Percentiles rank a stretch among this genome's conserved stretches.
Evolutionary conservation across 2,888 invertebrate genomes (phyloP).

Genomic region (Bimastos eiseni): DNA sequence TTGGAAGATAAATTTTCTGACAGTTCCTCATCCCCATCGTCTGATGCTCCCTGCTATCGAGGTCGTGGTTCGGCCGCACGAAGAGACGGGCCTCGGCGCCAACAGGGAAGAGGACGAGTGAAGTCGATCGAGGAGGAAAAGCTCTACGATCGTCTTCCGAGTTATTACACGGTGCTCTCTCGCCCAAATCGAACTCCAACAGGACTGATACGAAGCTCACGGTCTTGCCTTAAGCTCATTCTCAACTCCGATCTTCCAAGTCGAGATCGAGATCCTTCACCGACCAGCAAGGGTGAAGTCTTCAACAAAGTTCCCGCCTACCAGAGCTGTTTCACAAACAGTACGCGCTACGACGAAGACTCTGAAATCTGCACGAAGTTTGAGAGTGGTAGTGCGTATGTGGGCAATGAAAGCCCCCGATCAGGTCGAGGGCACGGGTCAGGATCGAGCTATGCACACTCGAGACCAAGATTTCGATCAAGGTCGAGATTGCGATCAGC

Average conservation of each 20-base stretch:
- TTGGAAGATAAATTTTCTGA: neutral
- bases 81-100: slow-evolving; percentile 17
- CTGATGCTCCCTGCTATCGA: neutral
- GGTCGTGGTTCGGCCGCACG: neutral
- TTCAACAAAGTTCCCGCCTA: slow-evolving; percentile 55
- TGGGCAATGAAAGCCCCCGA: neutral
- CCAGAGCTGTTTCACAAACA: slow-evolving; percentile 58
- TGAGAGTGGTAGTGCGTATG: neutral
- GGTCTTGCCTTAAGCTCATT: slow-evolving; percentile 10
- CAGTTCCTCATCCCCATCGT: neutral
- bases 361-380: neutral
- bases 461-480: slow-evolving; percentile 29
- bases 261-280: slow-evolving; percentile 4
- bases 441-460: slow-evolving; percentile 7
- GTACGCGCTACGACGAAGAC: slow-evolving; percentile 53
- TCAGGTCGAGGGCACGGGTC: slow-evolving; percentile 24
- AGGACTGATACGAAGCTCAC: slow-evolving; percentile 29
- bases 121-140: slow-evolving; percentile 13
- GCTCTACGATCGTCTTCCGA: slow-evolving; percentile 55
- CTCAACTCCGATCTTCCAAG: neutral
- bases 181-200: slow-evolving; percentile 43
- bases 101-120: neutral
- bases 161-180: slow-evolving; percentile 54
- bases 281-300: slow-evolving; percentile 37
- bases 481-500: slow-evolving; percentile 34